A percentile compares a stretch with the other conserved stretches of the same genome.
These are phyloP conservation scores for Anguilla rostrata DNA, from an alignment of 2,113 vertebrate genomes.

Conservation along the genomic window DNA sequence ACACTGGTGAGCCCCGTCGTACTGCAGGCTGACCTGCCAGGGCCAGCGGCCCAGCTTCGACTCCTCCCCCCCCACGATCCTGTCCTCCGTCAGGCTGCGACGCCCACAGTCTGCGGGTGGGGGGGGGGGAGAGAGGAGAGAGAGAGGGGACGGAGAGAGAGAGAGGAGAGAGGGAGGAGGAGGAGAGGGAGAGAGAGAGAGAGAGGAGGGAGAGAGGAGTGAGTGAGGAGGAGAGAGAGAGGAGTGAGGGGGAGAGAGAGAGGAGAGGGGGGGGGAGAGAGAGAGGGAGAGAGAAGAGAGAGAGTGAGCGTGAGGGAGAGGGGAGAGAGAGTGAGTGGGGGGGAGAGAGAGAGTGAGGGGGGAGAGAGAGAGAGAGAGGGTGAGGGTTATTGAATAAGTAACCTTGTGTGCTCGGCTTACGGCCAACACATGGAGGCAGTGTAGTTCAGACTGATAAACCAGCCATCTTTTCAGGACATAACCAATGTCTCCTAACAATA, in stretches of 20 bases:
- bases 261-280: neutral
- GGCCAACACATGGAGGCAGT: no score
- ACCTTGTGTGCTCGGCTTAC: no score
- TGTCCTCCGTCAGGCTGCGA: constrained; percentile 77
- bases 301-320: neutral
- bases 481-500: no score
- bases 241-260: neutral
- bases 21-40: constrained; percentile 87
- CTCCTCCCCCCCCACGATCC: constrained; percentile 83
- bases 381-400: neutral
- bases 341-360: neutral
- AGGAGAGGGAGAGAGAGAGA: neutral
- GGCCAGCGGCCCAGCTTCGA: constrained; percentile 83
- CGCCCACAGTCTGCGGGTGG: constrained; percentile 76
- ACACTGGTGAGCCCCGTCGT: constrained; percentile 81
- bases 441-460: no score
- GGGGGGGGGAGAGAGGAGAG: neutral
- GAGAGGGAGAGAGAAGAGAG: neutral
- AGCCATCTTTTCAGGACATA: no score
- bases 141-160: neutral
- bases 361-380: neutral
- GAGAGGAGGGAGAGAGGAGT: no score
- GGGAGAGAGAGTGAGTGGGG: neutral
- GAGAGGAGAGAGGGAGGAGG: neutral
- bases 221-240: no score